phyloP scores from a whole-genome alignment of 2,797 vertebrate genomes.

The Morus bassanus region DNA sequence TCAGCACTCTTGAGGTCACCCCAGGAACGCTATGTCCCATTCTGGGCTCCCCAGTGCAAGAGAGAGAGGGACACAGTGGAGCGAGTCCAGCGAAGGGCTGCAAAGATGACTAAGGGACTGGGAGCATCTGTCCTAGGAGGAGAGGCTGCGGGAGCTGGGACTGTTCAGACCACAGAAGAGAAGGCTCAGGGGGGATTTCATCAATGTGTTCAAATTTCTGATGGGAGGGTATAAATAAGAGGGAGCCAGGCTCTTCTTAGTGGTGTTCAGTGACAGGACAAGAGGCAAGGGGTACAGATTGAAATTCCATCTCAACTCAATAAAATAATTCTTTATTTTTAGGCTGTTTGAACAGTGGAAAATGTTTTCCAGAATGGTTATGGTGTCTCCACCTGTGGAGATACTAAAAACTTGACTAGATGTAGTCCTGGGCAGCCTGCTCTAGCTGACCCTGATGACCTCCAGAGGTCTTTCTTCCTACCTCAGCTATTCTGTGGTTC shows the following conservation, averaged over 20 bases:
- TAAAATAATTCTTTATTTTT: background rate
- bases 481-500: accelerated
- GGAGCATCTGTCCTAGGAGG: background rate
- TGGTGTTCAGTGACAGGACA: background rate
- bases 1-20: background rate
- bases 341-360: background rate
- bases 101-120: background rate
- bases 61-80: background rate
- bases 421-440: background rate
- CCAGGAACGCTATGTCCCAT: background rate
- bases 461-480: background rate
- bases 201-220: too few relatives aligned
- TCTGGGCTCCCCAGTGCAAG: background rate
- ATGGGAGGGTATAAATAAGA: background rate
- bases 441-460: background rate
- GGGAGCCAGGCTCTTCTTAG: background rate
- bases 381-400: background rate
- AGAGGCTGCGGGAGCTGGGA: background rate
- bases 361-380: background rate
- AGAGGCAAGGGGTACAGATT: too few relatives aligned
- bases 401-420: background rate
- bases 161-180: background rate
- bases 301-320: background rate
- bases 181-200: background rate
- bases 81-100: background rate